These are phyloP conservation scores for Ailuropoda melanoleuca DNA, from an alignment of 2,113 vertebrate genomes.

Conservation along the genomic window DNA sequence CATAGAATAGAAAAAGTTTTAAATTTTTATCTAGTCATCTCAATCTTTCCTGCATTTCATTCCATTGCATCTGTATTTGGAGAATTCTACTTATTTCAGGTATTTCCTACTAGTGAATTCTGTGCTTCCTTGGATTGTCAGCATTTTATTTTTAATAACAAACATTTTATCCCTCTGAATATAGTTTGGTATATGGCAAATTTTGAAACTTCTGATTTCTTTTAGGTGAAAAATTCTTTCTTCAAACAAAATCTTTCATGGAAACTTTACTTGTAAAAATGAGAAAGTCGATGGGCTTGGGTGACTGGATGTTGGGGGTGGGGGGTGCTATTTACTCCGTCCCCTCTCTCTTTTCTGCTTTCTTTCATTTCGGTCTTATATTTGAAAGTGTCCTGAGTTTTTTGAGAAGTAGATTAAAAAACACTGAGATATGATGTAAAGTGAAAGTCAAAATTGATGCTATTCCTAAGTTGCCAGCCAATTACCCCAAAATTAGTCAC, in stretches of 20 bases:
- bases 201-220: neutral
- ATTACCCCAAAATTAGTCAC: neutral
- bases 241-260: neutral
- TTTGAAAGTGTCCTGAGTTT: neutral
- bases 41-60: neutral
- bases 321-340: neutral
- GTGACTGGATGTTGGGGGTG: neutral
- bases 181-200: neutral
- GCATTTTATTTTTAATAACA: neutral
- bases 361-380: neutral
- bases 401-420: constrained; percentile 20
- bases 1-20: neutral
- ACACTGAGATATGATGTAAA: neutral
- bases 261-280: neutral
- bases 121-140: neutral
- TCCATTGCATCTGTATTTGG: neutral
- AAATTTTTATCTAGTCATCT: neutral
- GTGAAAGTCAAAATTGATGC: neutral
- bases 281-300: neutral
- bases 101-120: neutral
- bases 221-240: neutral
- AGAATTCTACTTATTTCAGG: neutral
- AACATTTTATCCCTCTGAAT: neutral
- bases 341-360: neutral
- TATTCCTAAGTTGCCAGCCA: neutral